Conservation (phyloP, 2,888 invertebrate species). For the Bruchidius siliquastri region DNA sequence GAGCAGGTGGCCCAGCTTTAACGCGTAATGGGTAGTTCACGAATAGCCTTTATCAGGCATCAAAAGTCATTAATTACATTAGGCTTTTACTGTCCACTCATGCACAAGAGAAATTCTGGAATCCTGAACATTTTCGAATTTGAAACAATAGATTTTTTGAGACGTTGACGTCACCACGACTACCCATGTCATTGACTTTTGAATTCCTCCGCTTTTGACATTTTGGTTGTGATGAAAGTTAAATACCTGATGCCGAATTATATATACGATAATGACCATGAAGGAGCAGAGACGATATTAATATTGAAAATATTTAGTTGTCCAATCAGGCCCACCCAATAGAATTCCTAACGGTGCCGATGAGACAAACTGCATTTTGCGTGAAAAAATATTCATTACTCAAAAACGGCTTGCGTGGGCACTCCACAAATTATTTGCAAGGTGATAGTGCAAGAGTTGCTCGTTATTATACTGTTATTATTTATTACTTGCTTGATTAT, state of each 20-base stretch:
- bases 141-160: neutral
- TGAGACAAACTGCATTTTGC: neutral
- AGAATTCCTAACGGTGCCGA: neutral
- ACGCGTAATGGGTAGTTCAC: too few relatives aligned
- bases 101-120: too few relatives aligned
- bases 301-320: neutral
- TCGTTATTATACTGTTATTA: neutral
- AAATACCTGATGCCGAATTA: too few relatives aligned
- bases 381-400: neutral
- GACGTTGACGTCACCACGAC: neutral
- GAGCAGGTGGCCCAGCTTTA: neutral
- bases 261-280: neutral
- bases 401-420: neutral
- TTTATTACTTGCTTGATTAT: neutral
- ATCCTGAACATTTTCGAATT: too few relatives aligned
- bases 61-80: too few relatives aligned
- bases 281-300: neutral
- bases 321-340: neutral
- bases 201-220: too few relatives aligned
- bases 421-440: neutral
- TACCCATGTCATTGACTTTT: too few relatives aligned
- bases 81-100: too few relatives aligned
- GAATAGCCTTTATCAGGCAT: too few relatives aligned
- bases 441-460: neutral
- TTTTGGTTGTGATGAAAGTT: too few relatives aligned